A percentile compares a stretch with the other conserved stretches of the same genome.
Conservation (phyloP, 2,797 vertebrate species). For the Notoglanidium macrostoma region DNA sequence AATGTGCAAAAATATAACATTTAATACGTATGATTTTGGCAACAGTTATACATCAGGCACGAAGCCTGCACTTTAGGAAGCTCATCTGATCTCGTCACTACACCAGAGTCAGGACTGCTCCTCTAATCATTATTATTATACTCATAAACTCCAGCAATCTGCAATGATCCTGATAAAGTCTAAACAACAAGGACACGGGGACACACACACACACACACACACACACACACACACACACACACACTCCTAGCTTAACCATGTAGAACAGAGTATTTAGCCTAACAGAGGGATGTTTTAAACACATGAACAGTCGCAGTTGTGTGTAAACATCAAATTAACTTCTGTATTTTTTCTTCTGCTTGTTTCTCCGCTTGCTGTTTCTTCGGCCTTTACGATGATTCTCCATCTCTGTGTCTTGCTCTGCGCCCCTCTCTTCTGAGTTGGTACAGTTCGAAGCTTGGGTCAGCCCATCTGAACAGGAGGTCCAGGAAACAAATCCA, state of each 20-base stretch:
- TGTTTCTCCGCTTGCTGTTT: background rate
- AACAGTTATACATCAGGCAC: background rate
- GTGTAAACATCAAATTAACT: background rate
- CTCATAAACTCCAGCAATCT: too few species aligned
- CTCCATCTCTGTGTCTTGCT: background rate
- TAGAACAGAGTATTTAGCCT: background rate
- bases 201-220: background rate
- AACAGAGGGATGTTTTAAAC: background rate
- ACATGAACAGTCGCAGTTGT: background rate
- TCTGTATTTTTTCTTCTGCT: background rate
- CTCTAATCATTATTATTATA: background rate
- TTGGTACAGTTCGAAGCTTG: background rate
- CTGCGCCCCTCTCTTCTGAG: background rate
- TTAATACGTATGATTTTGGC: background rate
- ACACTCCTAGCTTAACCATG: background rate
- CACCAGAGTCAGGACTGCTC: background rate
- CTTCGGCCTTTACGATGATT: background rate
- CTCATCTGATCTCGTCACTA: background rate
- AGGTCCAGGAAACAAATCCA: constrained; percentile 34
- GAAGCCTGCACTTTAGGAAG: background rate
- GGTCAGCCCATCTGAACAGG: background rate
- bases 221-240: background rate
- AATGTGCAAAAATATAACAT: background rate
- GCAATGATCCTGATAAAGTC: too few species aligned
- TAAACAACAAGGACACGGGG: too few species aligned